Conservation (phyloP, 2,797 vertebrate genomes). For the Miichthys miiuy region DNA sequence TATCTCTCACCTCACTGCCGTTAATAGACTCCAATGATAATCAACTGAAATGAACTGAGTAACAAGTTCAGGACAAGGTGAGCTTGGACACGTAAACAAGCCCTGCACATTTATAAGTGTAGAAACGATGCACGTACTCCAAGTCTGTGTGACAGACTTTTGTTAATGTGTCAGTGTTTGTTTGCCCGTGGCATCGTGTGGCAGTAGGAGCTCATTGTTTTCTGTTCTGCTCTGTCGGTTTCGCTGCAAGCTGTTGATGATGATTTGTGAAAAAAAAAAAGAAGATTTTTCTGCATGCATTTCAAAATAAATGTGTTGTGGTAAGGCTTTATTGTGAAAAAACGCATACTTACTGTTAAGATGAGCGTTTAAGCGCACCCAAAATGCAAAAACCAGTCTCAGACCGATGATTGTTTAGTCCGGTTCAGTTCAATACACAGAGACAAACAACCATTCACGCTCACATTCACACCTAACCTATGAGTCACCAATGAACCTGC, state of each 20-base stretch:
- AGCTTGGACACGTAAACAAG: not conserved
- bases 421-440: no score
- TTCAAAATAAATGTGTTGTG: not conserved
- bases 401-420: no score
- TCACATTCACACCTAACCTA: no score
- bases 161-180: not conserved
- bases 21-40: conserved; percentile 33
- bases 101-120: no score
- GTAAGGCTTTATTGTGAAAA: not conserved
- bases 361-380: no score
- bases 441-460: no score
- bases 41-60: conserved; percentile 29
- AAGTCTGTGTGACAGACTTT: not conserved
- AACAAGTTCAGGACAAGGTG: not conserved
- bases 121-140: not conserved
- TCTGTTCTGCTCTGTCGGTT: not conserved
- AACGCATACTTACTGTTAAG: no score
- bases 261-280: not conserved
- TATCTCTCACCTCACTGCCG: not conserved
- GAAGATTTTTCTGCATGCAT: not conserved
- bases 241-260: not conserved
- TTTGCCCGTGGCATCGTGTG: not conserved
- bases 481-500: no score
- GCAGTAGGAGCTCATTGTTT: not conserved
- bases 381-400: no score